Base-by-base conservation (phyloP, 2,888 invertebrate species). In the Lithophane ornitopus region DNA sequence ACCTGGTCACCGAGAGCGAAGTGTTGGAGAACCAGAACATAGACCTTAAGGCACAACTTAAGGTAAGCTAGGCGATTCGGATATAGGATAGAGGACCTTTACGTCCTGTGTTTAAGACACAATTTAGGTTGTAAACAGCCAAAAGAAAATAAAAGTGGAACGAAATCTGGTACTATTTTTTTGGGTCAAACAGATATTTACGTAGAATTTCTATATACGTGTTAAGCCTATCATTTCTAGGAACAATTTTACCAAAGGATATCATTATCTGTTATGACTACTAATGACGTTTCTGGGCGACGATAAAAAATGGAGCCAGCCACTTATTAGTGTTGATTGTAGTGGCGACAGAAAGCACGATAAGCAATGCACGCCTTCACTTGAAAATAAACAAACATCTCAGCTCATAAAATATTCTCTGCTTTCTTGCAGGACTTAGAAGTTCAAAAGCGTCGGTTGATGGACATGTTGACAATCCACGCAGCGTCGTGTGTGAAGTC, bases 1-100 rank as follows among this genome's bases (percentile, higher is more conserved):
- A 98, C 91, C 96, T 99, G 87, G 98, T 98, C 87, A 98, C 98
- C 82, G 99, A 99, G 96, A 98, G 98, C 70, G 98, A 98, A 94
- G 97, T 98, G 70, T 95, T 99, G 80, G 98, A 99, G 93, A 97
- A 97, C 74, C 98, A 98, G 95, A 99, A 99, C 92, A 97, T 98
- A 81, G 98, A 98, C 90, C 96, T 99, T 80, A 98, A 98, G 94
- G 97, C 97, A 82, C 98, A 98, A 94, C 98, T 99, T 76, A 96
- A 97, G 95, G 97, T 96, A 90, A 87, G 46, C 39, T 71, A 49
- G 34, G n/a, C 2, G 19, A 67, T 34, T 3, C 19, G 3, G 12
- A 0, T 16, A 2, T 19, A 9, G n/a, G 2, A 72, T 22, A 39
- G 4, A 11, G 11, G 19, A 54, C 11, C 8, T 49, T 49, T 34